Evolutionary conservation across 2,888 invertebrate genomes (phyloP), one percentile per base, ranked within the genome.

Genomic region (Spicauda simplicius): DNA sequence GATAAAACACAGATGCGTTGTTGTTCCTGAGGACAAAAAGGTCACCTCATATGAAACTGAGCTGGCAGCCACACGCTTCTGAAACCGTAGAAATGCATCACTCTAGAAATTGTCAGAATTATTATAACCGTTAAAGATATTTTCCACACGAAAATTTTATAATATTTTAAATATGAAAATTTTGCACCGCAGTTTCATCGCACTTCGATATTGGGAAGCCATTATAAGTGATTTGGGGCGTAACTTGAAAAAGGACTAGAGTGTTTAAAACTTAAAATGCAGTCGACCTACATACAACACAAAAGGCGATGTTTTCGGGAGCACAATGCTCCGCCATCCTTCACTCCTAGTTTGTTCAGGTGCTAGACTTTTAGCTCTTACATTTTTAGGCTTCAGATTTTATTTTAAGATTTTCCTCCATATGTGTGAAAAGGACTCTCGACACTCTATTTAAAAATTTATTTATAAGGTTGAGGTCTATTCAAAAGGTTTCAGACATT

Each of bases 271-370:
- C 79, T 77, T 72, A 80, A 82, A 84, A 82, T 83, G 82, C 84
- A 82, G 80, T 75, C 81, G 87, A 83, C 88, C 88, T 80, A 85
- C 80, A 87, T 88, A 76, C 75, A 45, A 25, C 25, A 74, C 87
- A 87, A 88, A 84, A 76, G 83, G 73, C 82, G 82, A 84, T 86
- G 83, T 86, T 86, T 87, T 87, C 80, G 84, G 82, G 76, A 78
- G 79, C 82, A 87, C 87, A 88, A 86, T 85, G 81, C 85, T 74
- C 77, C 74, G 73, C 81, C 83, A 83, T 85, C 80, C 79, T 78
- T 83, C 81, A 82, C 76, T 75, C 68, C 79, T 77, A 82, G 84
- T 83, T 84, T 82, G 81, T 81, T 80, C 83, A 84, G 87, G 84
- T 85, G 80, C 79, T 77, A 68, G 74, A 82, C 77, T 83, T 83